Base-by-base conservation (phyloP, 2,888 invertebrate genomes). In the Eupithecia exiguata region DNA sequence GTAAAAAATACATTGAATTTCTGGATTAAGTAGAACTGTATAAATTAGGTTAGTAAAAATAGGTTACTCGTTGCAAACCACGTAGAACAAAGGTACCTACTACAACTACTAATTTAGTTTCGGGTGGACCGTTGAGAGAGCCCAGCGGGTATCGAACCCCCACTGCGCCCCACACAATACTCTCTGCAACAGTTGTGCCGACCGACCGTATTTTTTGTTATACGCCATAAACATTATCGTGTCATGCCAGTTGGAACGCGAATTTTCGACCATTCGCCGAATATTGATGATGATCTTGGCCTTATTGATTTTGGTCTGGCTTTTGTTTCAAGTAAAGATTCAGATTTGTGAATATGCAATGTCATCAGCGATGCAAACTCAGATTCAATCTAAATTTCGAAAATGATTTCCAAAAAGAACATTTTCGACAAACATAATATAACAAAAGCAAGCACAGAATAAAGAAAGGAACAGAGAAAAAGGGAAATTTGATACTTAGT, bases 161-260 rank as follows among this genome's bases (percentile, higher is more conserved):
- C 71, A 43, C 71, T 53, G 76, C 4, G 76, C 7, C 14, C 12
- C 36, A 66, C 66, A 71, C 76, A 76, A 76, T 76, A 66, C 38
- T 21, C 72, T 14, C 30, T 63, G 70, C 68, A 75, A 72, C 75
- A 75, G 75, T 70, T 75, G 72, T 72, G 70, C 72, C 75, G 75
- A 70, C 72, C 72, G 35, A 58, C 58, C 58, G 61, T 73, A 69
- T 73, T 78, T 75, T 75, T 90, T 86, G 87, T 88, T 87, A 84
- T 82, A 85, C 84, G 83, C 86, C 88, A 89, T 92, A 91, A 91
- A 90, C 86, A 89, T 87, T 84, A 88, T 88, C 84, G 86, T 87
- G 88, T 86, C 87, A 88, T 89, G 87, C 87, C 83, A 87, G 91
- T 91, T 91, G 88, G 86, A 78, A 79, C 82, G 79, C 87, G 83